Evolutionary conservation across 1,140 invertebrate species (phyloP), one percentile per base, ranked within the genome.

Genomic region (Pogonomyrmex californicus): DNA sequence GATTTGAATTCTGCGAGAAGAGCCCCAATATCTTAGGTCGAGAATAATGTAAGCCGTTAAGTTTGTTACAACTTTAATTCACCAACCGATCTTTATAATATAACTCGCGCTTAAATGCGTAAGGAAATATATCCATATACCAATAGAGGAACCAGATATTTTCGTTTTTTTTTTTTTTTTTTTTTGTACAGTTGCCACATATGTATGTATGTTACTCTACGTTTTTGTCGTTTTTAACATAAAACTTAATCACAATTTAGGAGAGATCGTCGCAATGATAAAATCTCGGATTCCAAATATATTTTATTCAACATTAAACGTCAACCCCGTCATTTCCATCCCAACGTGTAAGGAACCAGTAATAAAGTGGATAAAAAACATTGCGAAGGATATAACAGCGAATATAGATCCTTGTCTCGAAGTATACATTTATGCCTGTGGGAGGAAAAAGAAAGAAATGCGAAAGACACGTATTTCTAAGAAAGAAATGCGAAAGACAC

Each of bases 271-370:
- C 77, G 14, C 75, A 79, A 70, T 85, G 65, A 76, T 62, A 60
- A 78, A 60, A 85, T 86, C 88, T 91, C 70, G 86, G 90, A 66
- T 92, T 87, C 83, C 75, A 92, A 91, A 91, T 91, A 92, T 92
- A 92, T 92, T 92, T 92, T 92, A 92, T 92, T 92, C 82, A 88
- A 92, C 51, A 85, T 60, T 60, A 62, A 87, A 47, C 66, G 63
- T 62, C 76, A 23, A 75, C 30, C 54, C 47, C 63, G 33, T 78
- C 33, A 78, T 77, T 66, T 63, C 17, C 10, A 60, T 23, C 76
- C 38, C 23, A 71, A 36, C 4, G n/a, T 56, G 62, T 60, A 70
- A 51, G 51, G 68, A 77, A 88, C 4, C 41, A 81, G 0, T 47
- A 79, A 62, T 30, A 17, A 81, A 58, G 5, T 66, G 38, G 14